Percentiles rank a stretch among this genome's conserved stretches.
These are phyloP conservation scores for Yponomeuta sedellus DNA, from an alignment of 2,888 invertebrate genomes.

Conservation along the genomic window DNA sequence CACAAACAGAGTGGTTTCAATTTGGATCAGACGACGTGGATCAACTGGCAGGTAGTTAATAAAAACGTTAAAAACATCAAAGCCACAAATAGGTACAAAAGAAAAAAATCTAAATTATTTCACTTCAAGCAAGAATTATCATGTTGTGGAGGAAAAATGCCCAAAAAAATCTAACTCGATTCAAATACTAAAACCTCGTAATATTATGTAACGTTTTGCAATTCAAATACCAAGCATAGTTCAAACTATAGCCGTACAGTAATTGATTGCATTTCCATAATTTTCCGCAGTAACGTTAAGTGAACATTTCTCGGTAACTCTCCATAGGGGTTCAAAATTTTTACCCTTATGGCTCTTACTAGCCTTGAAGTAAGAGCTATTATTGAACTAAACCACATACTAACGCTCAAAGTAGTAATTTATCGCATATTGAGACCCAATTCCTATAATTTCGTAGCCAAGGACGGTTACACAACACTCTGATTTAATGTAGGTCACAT, in stretches of 20 bases:
- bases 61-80: no score
- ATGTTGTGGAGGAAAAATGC: no score
- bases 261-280: conserved; percentile 16
- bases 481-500: background rate
- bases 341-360: background rate
- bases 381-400: background rate
- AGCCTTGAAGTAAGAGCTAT: background rate
- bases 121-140: no score
- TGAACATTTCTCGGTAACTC: background rate
- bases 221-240: conserved; percentile 4
- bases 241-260: conserved; percentile 6
- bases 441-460: background rate
- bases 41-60: no score
- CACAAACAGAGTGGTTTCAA: no score
- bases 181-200: background rate
- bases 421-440: background rate
- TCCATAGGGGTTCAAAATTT: background rate
- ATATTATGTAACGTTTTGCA: background rate
- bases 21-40: no score
- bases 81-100: no score
- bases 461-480: background rate
- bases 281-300: conserved; percentile 3
- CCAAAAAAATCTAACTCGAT: background rate
- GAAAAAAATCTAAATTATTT: no score
- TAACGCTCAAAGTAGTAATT: background rate